phyloP scores from a whole-genome alignment of 2,113 vertebrate genomes.

The Rana temporaria region DNA sequence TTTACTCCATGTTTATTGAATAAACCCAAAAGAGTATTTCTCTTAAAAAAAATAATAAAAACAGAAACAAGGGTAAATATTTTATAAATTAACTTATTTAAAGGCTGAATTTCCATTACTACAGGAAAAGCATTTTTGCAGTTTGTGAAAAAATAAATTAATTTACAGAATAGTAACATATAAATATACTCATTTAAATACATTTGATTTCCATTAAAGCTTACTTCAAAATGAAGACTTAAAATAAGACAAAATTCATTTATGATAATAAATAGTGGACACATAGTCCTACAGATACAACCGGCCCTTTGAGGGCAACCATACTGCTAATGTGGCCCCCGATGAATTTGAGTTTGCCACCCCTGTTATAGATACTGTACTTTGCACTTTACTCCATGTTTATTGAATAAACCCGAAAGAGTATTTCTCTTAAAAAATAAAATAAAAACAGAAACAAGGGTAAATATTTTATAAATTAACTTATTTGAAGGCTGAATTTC shows the following conservation, averaged over 20 bases:
- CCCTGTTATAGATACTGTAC: too few relatives aligned
- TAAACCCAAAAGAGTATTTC: neutral
- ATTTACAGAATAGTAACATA: slow-evolving; percentile 22
- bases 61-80: neutral
- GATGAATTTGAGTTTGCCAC: too few relatives aligned
- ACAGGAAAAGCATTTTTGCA: slow-evolving; percentile 8
- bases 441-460: neutral
- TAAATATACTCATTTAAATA: slow-evolving; percentile 38
- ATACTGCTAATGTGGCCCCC: too few relatives aligned
- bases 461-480: neutral
- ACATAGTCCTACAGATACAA: too few relatives aligned
- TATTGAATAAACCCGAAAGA: neutral
- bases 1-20: too few relatives aligned
- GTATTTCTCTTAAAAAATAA: neutral
- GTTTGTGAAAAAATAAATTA: slow-evolving; percentile 33
- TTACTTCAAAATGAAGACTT: neutral
- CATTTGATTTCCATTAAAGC: slow-evolving; percentile 1
- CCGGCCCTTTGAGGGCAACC: too few relatives aligned
- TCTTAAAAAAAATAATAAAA: neutral
- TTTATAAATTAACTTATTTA: slow-evolving; percentile 14
- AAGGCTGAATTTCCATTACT: neutral
- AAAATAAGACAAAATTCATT: neutral
- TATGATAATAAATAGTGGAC: too few relatives aligned
- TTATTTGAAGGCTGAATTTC: slow-evolving; percentile 1
- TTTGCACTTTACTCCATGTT: too few relatives aligned